Conservation (phyloP, 64 coral and sea anemone genomes). For the Montipora cactus region DNA sequence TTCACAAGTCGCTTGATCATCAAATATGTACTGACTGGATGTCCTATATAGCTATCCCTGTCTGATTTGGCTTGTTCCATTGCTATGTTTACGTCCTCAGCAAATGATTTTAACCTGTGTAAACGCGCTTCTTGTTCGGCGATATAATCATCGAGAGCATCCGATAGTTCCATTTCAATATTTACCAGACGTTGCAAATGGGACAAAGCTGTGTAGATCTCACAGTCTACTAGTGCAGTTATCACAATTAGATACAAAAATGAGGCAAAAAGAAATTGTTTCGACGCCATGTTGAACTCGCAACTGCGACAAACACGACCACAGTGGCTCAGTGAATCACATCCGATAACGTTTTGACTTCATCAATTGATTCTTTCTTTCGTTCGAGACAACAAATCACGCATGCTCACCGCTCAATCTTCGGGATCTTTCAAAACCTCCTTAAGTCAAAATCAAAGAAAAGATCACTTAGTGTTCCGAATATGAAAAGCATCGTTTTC, state of each 20-base stretch:
- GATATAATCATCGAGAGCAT: slow-evolving; percentile 82
- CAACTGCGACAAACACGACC: neutral
- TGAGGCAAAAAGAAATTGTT: neutral
- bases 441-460: neutral
- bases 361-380: slow-evolving; percentile 10
- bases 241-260: neutral
- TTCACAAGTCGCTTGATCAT: slow-evolving; percentile 91
- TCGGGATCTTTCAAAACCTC: neutral
- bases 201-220: slow-evolving; percentile 83
- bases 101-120: slow-evolving; percentile 59
- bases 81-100: slow-evolving; percentile 56
- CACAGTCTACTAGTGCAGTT: slow-evolving; percentile 27
- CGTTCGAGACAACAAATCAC: neutral
- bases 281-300: neutral
- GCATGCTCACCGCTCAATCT: slow-evolving; percentile 19
- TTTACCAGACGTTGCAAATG: slow-evolving; percentile 78
- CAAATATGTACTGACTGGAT: slow-evolving; percentile 88
- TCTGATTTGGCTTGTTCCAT: slow-evolving; percentile 60
- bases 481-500: no score
- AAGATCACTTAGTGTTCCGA: neutral
- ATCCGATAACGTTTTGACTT: neutral
- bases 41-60: slow-evolving; percentile 60
- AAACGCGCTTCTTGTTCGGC: slow-evolving; percentile 62
- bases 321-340: neutral
- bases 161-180: slow-evolving; percentile 77